Percentiles rank a stretch among this genome's conserved stretches.
These are phyloP conservation scores for Pseudanteris insignis DNA, from an alignment of 2,888 invertebrate species.

Conservation along the genomic window DNA sequence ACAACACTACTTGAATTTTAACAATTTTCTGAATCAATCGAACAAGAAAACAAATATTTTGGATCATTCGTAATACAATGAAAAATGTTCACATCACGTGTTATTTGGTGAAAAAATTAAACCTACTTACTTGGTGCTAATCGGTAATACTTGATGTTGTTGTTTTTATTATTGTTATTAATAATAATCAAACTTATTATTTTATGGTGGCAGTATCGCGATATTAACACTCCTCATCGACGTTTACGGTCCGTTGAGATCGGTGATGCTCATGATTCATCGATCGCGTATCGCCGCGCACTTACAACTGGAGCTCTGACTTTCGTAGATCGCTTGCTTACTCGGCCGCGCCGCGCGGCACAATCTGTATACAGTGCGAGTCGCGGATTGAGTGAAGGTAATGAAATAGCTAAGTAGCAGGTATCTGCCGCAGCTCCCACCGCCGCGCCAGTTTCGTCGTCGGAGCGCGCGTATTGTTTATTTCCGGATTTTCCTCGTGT, in stretches of 20 bases:
- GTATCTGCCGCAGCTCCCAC: conserved; percentile 42
- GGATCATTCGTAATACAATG: too few relatives aligned
- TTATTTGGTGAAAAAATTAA: too few relatives aligned
- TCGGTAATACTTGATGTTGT: too few relatives aligned
- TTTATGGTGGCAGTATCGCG: too few relatives aligned
- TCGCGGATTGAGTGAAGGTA: conserved; percentile 50
- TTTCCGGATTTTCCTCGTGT: conserved; percentile 32
- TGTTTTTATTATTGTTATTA: too few relatives aligned
- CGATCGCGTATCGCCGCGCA: conserved; percentile 34
- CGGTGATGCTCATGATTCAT: conserved; percentile 31
- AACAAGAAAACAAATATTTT: too few relatives aligned
- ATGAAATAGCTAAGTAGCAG: conserved; percentile 44
- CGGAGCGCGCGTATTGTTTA: conserved; percentile 35
- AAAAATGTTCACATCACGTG: too few relatives aligned
- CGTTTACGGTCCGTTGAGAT: conserved; percentile 7
- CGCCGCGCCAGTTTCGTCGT: conserved; percentile 40
- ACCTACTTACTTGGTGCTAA: too few relatives aligned
- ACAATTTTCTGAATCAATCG: too few relatives aligned
- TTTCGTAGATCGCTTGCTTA: conserved; percentile 18
- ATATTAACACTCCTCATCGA: too few relatives aligned
- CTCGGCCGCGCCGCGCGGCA: conserved; percentile 30
- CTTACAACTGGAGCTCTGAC: conserved; percentile 27
- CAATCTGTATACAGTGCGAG: conserved; percentile 46
- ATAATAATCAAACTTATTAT: too few relatives aligned
- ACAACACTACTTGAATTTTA: too few relatives aligned